phyloP scores from a whole-genome alignment of 2,888 invertebrate species.

The Idaea straminata region DNA sequence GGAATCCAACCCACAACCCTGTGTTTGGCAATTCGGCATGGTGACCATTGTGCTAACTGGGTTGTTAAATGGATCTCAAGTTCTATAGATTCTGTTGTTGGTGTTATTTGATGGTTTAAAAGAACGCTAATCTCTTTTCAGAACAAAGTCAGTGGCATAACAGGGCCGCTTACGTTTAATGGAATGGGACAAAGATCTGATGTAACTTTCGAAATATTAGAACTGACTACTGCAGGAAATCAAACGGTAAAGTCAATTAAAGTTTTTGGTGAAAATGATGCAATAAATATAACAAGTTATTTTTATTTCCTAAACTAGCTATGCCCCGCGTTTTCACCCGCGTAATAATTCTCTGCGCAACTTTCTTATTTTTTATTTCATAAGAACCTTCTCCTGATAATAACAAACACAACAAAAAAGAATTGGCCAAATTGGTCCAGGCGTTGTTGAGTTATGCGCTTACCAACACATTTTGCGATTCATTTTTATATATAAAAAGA shows the following conservation, averaged over 20 bases:
- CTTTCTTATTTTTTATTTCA: no score
- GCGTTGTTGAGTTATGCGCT: no score
- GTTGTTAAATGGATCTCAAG: not conserved
- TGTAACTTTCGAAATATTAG: conserved; percentile 84
- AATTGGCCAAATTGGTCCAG: no score
- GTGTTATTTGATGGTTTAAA: not conserved
- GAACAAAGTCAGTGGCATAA: conserved; percentile 84
- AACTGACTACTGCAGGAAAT: conserved; percentile 82
- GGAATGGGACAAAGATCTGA: conserved; percentile 86
- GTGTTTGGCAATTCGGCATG: no score
- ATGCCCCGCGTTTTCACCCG: no score
- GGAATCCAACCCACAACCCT: no score
- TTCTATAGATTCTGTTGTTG: not conserved
- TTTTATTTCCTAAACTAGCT: conserved; percentile 3
- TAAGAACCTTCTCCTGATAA: no score
- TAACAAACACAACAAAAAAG: no score
- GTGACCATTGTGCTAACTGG: no score
- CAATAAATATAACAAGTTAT: not conserved
- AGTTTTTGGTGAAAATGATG: conserved; percentile 4
- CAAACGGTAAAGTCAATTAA: conserved; percentile 63
- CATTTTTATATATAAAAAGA: no score
- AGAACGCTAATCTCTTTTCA: conserved; percentile 44
- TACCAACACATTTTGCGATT: no score
- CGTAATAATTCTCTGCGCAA: no score
- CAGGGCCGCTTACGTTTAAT: conserved; percentile 88